Conservation (phyloP, 2,888 invertebrate species). For the Sinopyrophorus schimmeli region DNA sequence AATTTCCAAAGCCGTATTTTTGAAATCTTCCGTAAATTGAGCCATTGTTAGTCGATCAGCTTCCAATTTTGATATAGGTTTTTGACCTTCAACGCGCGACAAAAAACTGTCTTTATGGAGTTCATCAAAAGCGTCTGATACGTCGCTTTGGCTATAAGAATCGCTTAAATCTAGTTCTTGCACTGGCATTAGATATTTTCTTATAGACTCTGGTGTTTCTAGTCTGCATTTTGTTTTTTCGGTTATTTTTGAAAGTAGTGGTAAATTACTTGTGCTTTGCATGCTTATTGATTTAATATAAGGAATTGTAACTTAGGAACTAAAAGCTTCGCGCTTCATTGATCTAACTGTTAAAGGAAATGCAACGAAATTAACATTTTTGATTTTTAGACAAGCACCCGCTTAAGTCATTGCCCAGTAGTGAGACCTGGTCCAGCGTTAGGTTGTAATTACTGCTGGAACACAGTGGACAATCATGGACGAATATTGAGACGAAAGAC, state of each 20-base stretch:
- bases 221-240: slow-evolving; percentile 3
- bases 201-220: slow-evolving; percentile 33
- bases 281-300: background rate
- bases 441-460: slow-evolving; percentile 90
- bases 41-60: slow-evolving; percentile 42
- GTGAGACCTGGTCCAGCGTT: slow-evolving; percentile 81
- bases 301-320: too few species aligned
- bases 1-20: slow-evolving; percentile 39
- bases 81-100: slow-evolving; percentile 30
- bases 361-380: background rate
- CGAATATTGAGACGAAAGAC: slow-evolving; percentile 83
- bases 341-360: slow-evolving; percentile 36
- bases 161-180: slow-evolving; percentile 35
- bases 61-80: slow-evolving; percentile 42
- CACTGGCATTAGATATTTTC: slow-evolving; percentile 37
- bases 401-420: slow-evolving; percentile 83
- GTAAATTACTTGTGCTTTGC: background rate
- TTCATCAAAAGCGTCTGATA: slow-evolving; percentile 43
- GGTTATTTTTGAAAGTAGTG: slow-evolving; percentile 12
- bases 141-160: slow-evolving; percentile 38
- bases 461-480: slow-evolving; percentile 82
- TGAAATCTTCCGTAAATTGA: slow-evolving; percentile 45
- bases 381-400: slow-evolving; percentile 52
- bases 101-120: slow-evolving; percentile 40
- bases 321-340: too few species aligned